Conservation (phyloP, 2,113 vertebrate genomes). For the Toxotes chatareus region DNA sequence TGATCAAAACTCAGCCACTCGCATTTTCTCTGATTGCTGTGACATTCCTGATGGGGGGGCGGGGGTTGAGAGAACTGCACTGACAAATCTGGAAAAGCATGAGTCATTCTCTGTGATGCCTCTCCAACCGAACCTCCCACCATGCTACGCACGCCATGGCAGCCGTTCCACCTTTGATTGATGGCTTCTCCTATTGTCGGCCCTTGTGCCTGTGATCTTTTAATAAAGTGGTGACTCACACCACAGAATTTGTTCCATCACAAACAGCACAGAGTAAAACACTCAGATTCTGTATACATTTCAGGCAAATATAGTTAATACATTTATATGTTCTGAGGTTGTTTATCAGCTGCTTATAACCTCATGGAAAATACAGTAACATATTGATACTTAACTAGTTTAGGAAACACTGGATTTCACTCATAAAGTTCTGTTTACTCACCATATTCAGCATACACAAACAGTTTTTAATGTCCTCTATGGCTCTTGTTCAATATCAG, state of each 20-base stretch:
- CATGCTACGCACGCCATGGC: slow-evolving; percentile 51
- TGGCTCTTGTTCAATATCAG: not conserved
- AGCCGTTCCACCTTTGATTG: slow-evolving; percentile 70
- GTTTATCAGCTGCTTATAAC: not conserved
- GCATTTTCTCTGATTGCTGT: slow-evolving; percentile 38
- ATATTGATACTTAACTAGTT: not conserved
- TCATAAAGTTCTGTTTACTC: slow-evolving; percentile 1
- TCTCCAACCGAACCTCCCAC: slow-evolving; percentile 69
- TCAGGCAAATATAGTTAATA: not conserved
- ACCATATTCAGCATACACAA: not conserved
- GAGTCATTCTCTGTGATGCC: slow-evolving; percentile 76
- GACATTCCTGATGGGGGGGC: slow-evolving; percentile 72
- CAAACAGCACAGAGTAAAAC: slow-evolving; percentile 14
- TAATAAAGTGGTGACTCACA: slow-evolving; percentile 65
- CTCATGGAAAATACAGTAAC: not conserved
- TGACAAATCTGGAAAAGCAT: slow-evolving; percentile 58
- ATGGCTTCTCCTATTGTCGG: slow-evolving; percentile 64
- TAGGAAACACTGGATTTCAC: not conserved
- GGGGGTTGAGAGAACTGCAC: slow-evolving; percentile 53
- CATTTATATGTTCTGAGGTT: not conserved
- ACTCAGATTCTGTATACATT: slow-evolving; percentile 20
- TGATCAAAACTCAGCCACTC: slow-evolving; percentile 35
- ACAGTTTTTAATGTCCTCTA: not conserved
- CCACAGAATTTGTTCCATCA: slow-evolving; percentile 35
- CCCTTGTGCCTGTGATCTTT: slow-evolving; percentile 68